Percentiles rank a stretch among this genome's conserved stretches.
phyloP scores from a whole-genome alignment of 1,140 invertebrate genomes.

The Archivesica marissinica region DNA sequence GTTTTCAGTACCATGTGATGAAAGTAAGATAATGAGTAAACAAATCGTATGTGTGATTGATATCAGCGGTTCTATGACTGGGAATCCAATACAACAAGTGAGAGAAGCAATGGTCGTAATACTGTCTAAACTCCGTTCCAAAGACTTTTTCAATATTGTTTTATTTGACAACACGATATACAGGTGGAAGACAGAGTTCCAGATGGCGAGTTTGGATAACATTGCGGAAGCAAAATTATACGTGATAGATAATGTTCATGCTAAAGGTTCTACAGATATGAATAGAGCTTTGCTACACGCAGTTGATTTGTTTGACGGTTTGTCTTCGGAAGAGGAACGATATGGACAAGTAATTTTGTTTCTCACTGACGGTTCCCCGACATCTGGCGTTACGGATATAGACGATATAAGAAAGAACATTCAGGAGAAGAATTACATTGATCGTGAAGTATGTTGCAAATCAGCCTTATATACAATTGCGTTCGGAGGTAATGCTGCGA shows the following conservation, averaged over 20 bases:
- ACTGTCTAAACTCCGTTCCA: neutral
- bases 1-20: conserved; percentile 25
- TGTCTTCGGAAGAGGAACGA: neutral
- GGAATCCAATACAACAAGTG: conserved; percentile 25
- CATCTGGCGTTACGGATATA: neutral
- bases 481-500: neutral
- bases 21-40: conserved; percentile 27
- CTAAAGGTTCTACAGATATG: conserved; percentile 22
- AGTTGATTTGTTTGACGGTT: neutral
- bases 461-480: neutral
- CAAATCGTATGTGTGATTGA: conserved; percentile 47
- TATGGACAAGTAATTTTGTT: conserved; percentile 32
- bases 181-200: conserved; percentile 4
- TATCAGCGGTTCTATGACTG: conserved; percentile 45
- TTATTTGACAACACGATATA: neutral
- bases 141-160: conserved; percentile 42
- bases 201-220: neutral
- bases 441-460: conserved; percentile 13
- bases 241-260: neutral
- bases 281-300: conserved; percentile 5
- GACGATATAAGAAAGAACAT: conserved; percentile 3
- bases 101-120: conserved; percentile 26
- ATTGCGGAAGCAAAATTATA: neutral
- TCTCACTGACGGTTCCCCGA: conserved; percentile 34
- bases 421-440: neutral